phyloP scores from a whole-genome alignment of 2,113 vertebrate species.

The Myotis davidii region DNA sequence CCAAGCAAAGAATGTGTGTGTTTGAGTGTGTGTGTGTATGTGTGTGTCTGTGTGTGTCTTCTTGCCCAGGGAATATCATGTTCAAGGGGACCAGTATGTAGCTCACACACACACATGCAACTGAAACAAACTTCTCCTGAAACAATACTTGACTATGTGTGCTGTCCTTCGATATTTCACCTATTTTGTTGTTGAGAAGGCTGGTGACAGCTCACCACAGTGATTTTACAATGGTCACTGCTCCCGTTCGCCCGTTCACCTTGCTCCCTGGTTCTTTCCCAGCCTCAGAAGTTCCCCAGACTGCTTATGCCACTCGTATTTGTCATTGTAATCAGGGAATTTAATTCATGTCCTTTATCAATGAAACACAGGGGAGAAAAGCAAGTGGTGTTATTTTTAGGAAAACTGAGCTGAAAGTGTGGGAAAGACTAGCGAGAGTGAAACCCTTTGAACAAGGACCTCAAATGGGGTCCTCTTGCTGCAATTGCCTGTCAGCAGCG shows the following conservation, averaged over 20 bases:
- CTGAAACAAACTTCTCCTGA: neutral
- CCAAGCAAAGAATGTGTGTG: neutral
- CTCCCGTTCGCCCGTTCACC: fast-evolving
- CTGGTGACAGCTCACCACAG: neutral
- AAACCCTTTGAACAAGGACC: neutral
- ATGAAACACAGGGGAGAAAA: neutral
- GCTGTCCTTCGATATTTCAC: neutral
- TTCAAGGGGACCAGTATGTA: neutral
- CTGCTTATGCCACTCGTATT: neutral
- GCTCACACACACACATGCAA: neutral
- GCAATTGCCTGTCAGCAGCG: fast-evolving
- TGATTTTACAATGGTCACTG: neutral
- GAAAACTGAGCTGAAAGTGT: neutral
- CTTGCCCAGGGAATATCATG: neutral
- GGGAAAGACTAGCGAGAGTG: neutral
- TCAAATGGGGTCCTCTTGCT: fast-evolving
- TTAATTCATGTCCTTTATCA: neutral
- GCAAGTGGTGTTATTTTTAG: neutral
- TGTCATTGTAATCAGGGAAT: neutral
- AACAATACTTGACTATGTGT: neutral
- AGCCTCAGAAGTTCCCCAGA: neutral
- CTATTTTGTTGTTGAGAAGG: neutral
- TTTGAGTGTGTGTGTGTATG: no score
- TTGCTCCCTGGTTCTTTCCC: neutral
- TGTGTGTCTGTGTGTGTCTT: neutral